phyloP scores from a whole-genome alignment of 2,888 invertebrate genomes.

The Diarsia mendica region DNA sequence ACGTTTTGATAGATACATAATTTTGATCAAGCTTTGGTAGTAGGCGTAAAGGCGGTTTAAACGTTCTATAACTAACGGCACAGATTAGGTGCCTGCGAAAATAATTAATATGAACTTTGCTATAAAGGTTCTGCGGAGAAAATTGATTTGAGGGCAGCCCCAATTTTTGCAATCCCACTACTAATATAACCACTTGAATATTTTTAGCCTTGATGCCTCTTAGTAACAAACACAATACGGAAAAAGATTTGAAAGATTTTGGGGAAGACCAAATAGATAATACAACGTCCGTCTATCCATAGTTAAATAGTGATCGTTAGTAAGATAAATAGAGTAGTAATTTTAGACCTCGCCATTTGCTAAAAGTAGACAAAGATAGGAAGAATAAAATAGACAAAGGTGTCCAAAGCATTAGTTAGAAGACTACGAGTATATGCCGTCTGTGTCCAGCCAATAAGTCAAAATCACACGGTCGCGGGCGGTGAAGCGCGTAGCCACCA shows the following conservation, averaged over 20 bases:
- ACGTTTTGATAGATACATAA: conserved; percentile 42
- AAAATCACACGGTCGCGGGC: conserved; percentile 82
- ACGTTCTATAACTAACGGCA: conserved; percentile 17
- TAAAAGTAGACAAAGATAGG: neutral
- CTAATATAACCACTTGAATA: neutral
- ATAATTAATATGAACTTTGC: conserved; percentile 1
- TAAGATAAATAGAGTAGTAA: too few relatives aligned
- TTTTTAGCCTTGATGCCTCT: neutral
- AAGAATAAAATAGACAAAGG: neutral
- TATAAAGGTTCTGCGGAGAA: neutral
- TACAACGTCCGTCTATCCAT: neutral
- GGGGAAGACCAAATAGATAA: neutral
- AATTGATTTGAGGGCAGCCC: neutral
- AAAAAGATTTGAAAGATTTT: too few relatives aligned
- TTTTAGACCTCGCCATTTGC: neutral
- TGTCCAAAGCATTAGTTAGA: conserved; percentile 11
- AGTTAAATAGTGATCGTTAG: too few relatives aligned
- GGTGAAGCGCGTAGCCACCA: conserved; percentile 79
- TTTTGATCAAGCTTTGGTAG: conserved; percentile 45
- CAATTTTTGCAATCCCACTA: neutral
- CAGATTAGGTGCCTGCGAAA: neutral
- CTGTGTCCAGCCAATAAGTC: conserved; percentile 79
- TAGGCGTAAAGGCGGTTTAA: conserved; percentile 27
- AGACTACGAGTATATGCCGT: conserved; percentile 54
- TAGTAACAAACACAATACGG: neutral